phyloP scores from a whole-genome alignment of 2,113 vertebrate species.

The Xiphias gladius region DNA sequence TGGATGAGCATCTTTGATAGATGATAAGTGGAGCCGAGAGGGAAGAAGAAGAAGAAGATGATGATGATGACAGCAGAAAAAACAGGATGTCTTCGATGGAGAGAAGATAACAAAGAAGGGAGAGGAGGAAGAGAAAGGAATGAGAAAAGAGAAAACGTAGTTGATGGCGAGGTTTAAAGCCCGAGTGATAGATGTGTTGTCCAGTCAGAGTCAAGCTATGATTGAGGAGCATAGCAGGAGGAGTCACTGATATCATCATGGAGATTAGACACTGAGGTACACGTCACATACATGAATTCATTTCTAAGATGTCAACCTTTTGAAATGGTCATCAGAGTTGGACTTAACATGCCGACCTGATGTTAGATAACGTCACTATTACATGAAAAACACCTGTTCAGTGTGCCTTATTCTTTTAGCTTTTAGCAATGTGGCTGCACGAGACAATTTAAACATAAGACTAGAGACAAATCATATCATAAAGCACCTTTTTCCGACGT shows the following conservation, averaged over 20 bases:
- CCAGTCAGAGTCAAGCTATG: conserved; percentile 9
- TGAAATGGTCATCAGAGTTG: background rate
- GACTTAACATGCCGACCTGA: background rate
- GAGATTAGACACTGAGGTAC: conserved; percentile 14
- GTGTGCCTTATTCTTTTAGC: conserved; percentile 58
- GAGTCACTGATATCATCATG: conserved; percentile 43
- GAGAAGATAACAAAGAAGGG: background rate
- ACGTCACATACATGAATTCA: background rate
- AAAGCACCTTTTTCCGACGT: conserved; percentile 2
- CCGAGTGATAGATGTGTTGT: conserved; percentile 12
- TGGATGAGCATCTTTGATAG: conserved; percentile 12
- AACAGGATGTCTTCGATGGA: background rate
- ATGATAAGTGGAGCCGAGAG: background rate
- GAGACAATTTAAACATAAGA: background rate
- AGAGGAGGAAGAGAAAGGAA: background rate
- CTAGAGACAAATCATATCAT: background rate
- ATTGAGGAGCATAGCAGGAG: conserved; percentile 20
- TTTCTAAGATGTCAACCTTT: background rate
- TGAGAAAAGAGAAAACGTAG: background rate
- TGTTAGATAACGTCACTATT: background rate
- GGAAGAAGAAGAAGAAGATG: conserved; percentile 3
- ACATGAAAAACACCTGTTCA: conserved; percentile 29
- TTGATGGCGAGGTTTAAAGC: background rate
- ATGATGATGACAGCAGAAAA: background rate
- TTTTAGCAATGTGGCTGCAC: conserved; percentile 14